Evolutionary conservation across 2,113 vertebrate species (phyloP).

Genomic region (Puntigrus tetrazona): DNA sequence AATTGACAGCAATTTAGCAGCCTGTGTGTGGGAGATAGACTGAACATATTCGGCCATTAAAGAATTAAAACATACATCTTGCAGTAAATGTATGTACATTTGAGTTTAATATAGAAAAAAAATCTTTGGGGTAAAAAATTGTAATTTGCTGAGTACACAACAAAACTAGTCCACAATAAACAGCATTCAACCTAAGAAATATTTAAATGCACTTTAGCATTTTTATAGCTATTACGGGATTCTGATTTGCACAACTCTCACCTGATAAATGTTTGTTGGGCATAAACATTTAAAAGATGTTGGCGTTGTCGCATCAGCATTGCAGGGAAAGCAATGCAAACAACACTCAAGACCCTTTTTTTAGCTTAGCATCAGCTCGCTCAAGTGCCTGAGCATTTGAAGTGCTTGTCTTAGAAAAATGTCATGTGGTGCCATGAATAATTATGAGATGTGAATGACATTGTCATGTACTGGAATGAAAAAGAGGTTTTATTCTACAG

Average conservation of each 20-base stretch:
- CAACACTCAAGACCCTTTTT: background rate
- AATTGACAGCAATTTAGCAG: conserved; percentile 16
- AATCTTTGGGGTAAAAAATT: background rate
- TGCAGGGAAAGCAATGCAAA: background rate
- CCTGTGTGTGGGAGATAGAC: background rate
- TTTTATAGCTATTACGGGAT: background rate
- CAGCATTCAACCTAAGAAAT: background rate
- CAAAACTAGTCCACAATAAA: background rate
- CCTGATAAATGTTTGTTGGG: background rate
- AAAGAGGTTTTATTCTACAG: background rate
- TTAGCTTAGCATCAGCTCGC: background rate
- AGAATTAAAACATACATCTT: background rate
- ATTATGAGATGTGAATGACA: background rate
- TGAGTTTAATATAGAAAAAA: background rate
- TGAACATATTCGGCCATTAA: background rate
- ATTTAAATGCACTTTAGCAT: background rate
- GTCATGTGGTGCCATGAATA: background rate
- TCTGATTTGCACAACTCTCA: background rate
- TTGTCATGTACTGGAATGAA: background rate
- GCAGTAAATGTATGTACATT: background rate
- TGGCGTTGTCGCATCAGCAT: background rate
- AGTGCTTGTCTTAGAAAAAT: background rate
- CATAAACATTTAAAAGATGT: background rate
- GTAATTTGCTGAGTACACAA: background rate
- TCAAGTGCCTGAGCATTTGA: background rate